phyloP scores from a whole-genome alignment of 2,113 vertebrate genomes.

The Dromas ardeola region DNA sequence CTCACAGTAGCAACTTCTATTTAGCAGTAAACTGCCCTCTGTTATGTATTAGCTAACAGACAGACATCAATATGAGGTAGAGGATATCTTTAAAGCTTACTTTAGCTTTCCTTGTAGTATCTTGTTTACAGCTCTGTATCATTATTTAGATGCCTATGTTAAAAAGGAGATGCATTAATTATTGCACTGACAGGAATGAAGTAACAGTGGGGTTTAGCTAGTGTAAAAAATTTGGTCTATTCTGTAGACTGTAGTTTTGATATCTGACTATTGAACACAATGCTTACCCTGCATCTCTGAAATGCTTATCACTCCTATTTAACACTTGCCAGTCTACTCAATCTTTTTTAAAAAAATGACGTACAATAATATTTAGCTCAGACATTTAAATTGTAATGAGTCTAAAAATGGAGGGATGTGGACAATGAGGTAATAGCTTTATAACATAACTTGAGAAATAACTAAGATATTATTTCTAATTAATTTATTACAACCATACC shows the following conservation, averaged over 20 bases:
- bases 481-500: background rate
- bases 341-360: background rate
- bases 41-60: background rate
- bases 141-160: background rate
- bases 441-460: constrained; percentile 15
- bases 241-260: background rate
- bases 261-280: background rate
- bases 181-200: background rate
- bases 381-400: constrained; percentile 37
- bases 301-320: background rate
- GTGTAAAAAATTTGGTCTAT: background rate
- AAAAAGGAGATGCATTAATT: background rate
- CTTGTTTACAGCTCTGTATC: background rate
- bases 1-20: background rate
- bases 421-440: background rate
- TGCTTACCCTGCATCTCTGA: background rate
- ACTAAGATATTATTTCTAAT: constrained; percentile 26
- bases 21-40: background rate
- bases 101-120: background rate
- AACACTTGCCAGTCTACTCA: background rate
- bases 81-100: background rate
- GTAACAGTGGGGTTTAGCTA: background rate
- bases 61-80: background rate
- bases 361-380: constrained; percentile 22
- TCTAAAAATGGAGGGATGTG: background rate